Base-by-base conservation (phyloP, 2,797 vertebrate genomes). In the Rhinophrynus dorsalis region DNA sequence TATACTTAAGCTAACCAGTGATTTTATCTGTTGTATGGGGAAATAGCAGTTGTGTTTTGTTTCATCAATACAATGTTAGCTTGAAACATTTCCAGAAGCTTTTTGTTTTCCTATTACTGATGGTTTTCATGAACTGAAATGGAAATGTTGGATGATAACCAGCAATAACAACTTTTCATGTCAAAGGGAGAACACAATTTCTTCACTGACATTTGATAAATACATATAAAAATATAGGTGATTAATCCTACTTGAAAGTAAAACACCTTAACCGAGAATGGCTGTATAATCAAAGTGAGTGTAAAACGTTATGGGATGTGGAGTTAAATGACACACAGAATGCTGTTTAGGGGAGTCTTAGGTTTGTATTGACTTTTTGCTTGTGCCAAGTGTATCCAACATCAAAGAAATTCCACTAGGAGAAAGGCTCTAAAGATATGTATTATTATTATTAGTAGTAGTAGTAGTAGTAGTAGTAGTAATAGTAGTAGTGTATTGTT, bases 191-290 rank as follows among this genome's bases (percentile, higher is more conserved):
- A 50, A 50, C 20, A 33, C 18, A 37, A 37, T 57, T 38, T 35
- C 38, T 12, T 23, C 32, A 33, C 51, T 20, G 51, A 55, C 33
- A 35, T 52, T 17, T 55, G 30, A 35, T 15, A 47, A 35, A 33
- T 55, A 10, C 27, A 15, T 33, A 33, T 6, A 11, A 20, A 21
- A 55, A 21, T 57, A 29, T 38, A 37, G 18, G 18, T 57, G 33
- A 57, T 50, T n/a, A 50, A 57, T 21, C 54, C 10, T 32, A 57
- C 20, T 23, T 57, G 32, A 37, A 35, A 20, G 54, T 45, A 45
- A 45, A 21, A 21, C 5, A 21, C 42, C 18, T n/a, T n/a, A n/a
- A n/a, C n/a, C n/a, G n/a, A n/a, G n/a, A n/a, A n/a, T n/a, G n/a
- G n/a, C n/a, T n/a, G n/a, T n/a, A n/a, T n/a, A n/a, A n/a, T n/a